phyloP scores from a whole-genome alignment of 1,140 invertebrate genomes.

The Mycetomoellerius zeteki region DNA sequence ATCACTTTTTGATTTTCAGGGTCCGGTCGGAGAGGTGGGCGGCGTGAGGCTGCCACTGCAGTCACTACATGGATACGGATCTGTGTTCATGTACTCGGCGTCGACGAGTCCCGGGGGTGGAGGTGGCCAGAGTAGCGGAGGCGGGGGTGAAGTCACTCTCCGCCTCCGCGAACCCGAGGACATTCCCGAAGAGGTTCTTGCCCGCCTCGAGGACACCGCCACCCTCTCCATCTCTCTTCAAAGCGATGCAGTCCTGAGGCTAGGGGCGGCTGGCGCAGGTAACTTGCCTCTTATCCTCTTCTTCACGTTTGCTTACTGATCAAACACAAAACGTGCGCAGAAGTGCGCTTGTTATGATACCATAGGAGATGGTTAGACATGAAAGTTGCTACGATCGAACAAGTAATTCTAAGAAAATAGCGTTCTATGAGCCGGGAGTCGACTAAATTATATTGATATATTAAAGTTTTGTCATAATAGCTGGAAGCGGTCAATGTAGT shows the following conservation, averaged over 20 bases:
- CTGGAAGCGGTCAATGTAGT: background rate
- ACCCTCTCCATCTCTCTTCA: slow-evolving; percentile 87
- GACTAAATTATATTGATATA: background rate
- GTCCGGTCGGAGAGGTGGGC: slow-evolving; percentile 87
- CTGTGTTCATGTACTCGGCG: slow-evolving; percentile 88
- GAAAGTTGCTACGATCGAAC: slow-evolving; percentile 17
- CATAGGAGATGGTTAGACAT: slow-evolving; percentile 22
- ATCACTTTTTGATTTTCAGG: slow-evolving; percentile 78
- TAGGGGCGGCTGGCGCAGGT: slow-evolving; percentile 85
- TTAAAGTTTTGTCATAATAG: slow-evolving; percentile 3
- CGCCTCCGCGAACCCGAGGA: slow-evolving; percentile 87
- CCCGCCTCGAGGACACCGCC: slow-evolving; percentile 87
- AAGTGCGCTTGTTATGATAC: slow-evolving; percentile 40
- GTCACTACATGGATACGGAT: slow-evolving; percentile 87
- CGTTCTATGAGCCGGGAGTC: background rate
- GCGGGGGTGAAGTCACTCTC: slow-evolving; percentile 86
- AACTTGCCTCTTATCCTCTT: slow-evolving; percentile 62
- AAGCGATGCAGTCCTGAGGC: slow-evolving; percentile 85
- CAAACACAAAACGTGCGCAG: slow-evolving; percentile 40
- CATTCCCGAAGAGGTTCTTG: slow-evolving; percentile 86
- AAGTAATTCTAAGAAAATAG: slow-evolving; percentile 45
- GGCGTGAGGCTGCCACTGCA: slow-evolving; percentile 87
- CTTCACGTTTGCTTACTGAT: slow-evolving; percentile 59
- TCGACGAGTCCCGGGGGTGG: slow-evolving; percentile 85
- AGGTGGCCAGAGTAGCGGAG: slow-evolving; percentile 82